phyloP scores from a whole-genome alignment of 2,888 invertebrate species.

The Chrysolina americana region DNA sequence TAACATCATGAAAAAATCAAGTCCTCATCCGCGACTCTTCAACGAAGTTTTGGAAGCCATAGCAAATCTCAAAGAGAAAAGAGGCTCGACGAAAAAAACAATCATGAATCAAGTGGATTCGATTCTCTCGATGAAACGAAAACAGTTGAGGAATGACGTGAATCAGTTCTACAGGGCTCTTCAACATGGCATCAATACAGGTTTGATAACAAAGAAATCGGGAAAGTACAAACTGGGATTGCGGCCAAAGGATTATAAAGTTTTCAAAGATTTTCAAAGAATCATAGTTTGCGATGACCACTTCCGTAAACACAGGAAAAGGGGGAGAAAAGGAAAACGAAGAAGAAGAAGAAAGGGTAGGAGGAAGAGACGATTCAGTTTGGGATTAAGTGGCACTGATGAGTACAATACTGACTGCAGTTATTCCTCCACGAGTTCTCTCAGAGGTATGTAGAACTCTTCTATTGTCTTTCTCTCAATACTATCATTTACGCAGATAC shows the following conservation, averaged over 20 bases:
- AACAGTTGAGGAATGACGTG: conserved; percentile 46
- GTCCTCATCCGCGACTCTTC: conserved; percentile 49
- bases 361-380: conserved; percentile 34
- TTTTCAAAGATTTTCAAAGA: conserved; percentile 46
- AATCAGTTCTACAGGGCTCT: conserved; percentile 54
- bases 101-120: conserved; percentile 52
- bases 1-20: neutral
- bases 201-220: conserved; percentile 48
- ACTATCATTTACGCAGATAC: too few species aligned
- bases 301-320: conserved; percentile 11
- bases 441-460: neutral
- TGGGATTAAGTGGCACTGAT: conserved; percentile 8
- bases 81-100: conserved; percentile 53
- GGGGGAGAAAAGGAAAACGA: conserved; percentile 17
- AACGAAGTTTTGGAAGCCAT: conserved; percentile 57
- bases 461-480: neutral
- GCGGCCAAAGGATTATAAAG: conserved; percentile 48
- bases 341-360: conserved; percentile 37
- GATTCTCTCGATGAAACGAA: conserved; percentile 40
- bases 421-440: neutral
- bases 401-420: neutral
- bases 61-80: conserved; percentile 51
- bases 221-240: conserved; percentile 54
- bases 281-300: conserved; percentile 5
- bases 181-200: conserved; percentile 48